phyloP scores from a whole-genome alignment of 2,888 invertebrate species.

The Drosophila borealis region DNA sequence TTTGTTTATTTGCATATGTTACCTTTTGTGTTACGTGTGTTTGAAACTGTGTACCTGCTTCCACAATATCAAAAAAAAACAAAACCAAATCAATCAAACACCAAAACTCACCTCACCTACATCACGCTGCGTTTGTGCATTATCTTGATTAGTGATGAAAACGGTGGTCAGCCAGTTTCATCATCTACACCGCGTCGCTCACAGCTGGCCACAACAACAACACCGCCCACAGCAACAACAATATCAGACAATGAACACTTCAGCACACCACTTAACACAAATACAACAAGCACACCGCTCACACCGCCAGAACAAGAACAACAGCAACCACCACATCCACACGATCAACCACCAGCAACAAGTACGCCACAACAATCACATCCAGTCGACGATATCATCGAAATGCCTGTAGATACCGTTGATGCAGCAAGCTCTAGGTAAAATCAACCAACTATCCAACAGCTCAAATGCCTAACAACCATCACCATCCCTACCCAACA shows the following conservation, averaged over 20 bases:
- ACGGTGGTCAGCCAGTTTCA: conserved; percentile 65
- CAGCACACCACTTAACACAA: conserved; percentile 71
- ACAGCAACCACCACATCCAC: conserved; percentile 46
- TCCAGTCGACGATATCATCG: conserved; percentile 75
- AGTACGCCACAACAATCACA: conserved; percentile 69
- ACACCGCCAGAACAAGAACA: conserved; percentile 69
- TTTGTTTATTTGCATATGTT: conserved; percentile 74
- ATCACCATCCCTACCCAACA: background rate
- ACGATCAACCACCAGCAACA: conserved; percentile 73
- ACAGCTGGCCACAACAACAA: conserved; percentile 50
- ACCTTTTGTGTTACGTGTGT: conserved; percentile 74
- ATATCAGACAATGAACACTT: conserved; percentile 65
- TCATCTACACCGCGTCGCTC: conserved; percentile 79
- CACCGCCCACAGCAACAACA: conserved; percentile 44
- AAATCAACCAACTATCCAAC: conserved; percentile 32
- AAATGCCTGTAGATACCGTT: conserved; percentile 81
- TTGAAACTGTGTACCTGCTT: conserved; percentile 76
- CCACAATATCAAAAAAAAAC: conserved; percentile 43
- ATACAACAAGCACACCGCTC: conserved; percentile 77
- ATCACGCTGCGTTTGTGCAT: conserved; percentile 50
- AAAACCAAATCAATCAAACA: conserved; percentile 32
- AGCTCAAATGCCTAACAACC: conserved; percentile 6
- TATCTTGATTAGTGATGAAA: conserved; percentile 72
- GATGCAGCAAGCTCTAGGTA: conserved; percentile 82
- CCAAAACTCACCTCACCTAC: conserved; percentile 40